Base-by-base conservation (phyloP, 92 coral and sea anemone genomes). In the Porites cylindrica region DNA sequence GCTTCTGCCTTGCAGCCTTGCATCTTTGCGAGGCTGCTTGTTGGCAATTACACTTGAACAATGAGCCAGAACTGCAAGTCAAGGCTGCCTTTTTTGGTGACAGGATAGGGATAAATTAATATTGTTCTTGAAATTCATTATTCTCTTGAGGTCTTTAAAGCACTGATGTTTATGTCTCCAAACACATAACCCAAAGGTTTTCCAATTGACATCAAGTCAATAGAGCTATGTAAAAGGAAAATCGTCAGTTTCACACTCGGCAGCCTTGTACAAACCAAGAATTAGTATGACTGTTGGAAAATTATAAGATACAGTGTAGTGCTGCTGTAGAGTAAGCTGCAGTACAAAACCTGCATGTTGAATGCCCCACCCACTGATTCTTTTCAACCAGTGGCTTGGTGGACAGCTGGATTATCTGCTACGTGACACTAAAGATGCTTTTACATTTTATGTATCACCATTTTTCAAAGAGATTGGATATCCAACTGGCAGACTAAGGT, bases 151-250 rank as follows among this genome's bases (percentile, higher is more conserved):
- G 11, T 43, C 74, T 90, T 90, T 90, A 60, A 90, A 89, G 64
- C 79, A 84, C 11, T 66, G 29, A 65, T 90, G 83, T 51, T 79
- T 90, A 23, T 1, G 82, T 86, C 17, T 90, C 88, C 70, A 85
- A 90, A 6, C 90, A 77, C 93, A 90, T 90, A 2, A 80, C 86
- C 93, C 90, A 90, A 9, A 76, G 70, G n/a, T 80, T 81, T 18
- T 76, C 43, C 1, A 90, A 76, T 21, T 88, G 93, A 0, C 90
- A 23, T 23, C 24, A 23, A 23, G 24, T 23, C 24, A 23, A 23
- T 23, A 23, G 24, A 23, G 24, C 24, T 23, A 23, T 23, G 24
- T 23, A 23, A 23, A 23, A 23, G 24, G 24, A 23, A 23, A 23
- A 23, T 23, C 24, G 24, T 23, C 24, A 23, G 24, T 23, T 23